phyloP scores from a whole-genome alignment of 2,113 vertebrate species.

The Rhinopithecus roxellana region DNA sequence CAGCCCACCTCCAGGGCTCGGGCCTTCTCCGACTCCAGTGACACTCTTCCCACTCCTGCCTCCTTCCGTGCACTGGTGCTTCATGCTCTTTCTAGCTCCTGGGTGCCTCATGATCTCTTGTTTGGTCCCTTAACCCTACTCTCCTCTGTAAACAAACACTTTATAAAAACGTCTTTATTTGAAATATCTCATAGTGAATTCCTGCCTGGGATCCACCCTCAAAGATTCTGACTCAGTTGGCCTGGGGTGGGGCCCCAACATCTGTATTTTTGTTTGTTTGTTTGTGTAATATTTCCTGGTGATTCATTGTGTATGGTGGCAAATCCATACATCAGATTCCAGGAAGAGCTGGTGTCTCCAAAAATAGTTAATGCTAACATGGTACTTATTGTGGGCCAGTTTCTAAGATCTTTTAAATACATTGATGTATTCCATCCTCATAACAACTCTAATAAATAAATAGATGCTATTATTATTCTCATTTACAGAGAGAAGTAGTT shows the following conservation, averaged over 20 bases:
- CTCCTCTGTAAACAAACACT: background rate
- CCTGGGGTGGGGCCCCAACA: background rate
- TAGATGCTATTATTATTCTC: too few species aligned
- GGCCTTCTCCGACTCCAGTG: background rate
- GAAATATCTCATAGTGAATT: background rate
- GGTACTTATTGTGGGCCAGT: background rate
- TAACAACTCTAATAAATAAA: background rate
- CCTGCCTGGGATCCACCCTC: fast-evolving
- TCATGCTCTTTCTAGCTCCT: background rate
- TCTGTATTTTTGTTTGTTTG: background rate
- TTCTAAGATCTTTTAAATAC: background rate
- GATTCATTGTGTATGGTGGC: background rate
- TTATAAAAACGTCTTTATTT: background rate
- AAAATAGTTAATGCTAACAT: background rate
- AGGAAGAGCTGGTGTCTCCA: background rate
- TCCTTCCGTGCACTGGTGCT: fast-evolving
- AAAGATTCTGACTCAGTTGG: background rate
- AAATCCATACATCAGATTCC: background rate
- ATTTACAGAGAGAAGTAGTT: background rate
- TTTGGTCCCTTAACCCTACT: background rate
- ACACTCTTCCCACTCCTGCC: background rate
- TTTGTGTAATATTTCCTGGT: background rate
- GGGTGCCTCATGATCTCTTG: fast-evolving
- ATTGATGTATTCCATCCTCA: background rate
- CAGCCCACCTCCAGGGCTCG: too few species aligned